A percentile compares a stretch with the other conserved stretches of the same genome.
These are phyloP conservation scores for Pseudocheirus occidentalis DNA, from an alignment of 2,797 vertebrate genomes.

Conservation along the genomic window DNA sequence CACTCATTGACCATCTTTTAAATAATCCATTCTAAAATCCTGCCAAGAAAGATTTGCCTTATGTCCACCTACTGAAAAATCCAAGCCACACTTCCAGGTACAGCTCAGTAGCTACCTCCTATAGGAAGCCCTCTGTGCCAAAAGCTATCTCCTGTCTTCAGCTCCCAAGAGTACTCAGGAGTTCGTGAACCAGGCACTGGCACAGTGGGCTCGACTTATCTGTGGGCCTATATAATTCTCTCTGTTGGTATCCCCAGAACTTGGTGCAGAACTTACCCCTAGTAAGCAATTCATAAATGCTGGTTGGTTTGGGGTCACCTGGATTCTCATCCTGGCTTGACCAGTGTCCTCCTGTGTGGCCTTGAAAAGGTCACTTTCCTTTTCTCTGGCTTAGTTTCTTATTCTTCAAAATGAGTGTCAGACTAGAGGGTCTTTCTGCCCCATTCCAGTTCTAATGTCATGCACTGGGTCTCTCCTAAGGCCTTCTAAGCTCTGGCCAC, in stretches of 20 bases:
- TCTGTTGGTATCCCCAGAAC: too few relatives aligned
- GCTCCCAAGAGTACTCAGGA: neutral
- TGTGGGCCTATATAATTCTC: too few relatives aligned
- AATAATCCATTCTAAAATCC: neutral
- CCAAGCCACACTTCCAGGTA: neutral
- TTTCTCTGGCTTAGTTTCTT: neutral
- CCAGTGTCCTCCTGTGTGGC: neutral
- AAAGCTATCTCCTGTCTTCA: neutral
- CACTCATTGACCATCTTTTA: neutral
- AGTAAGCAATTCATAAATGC: neutral
- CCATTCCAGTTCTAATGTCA: neutral
- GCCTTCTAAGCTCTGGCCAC: neutral
- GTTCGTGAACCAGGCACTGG: neutral
- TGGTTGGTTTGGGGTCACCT: neutral
- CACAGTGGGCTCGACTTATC: too few relatives aligned
- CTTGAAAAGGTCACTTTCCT: neutral
- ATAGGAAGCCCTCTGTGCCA: neutral
- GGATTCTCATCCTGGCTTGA: neutral
- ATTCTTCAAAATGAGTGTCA: neutral
- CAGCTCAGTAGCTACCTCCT: neutral
- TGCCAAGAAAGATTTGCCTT: neutral
- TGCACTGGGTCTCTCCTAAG: neutral
- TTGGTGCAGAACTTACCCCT: neutral
- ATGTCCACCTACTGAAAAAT: too few relatives aligned
- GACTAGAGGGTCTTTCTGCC: neutral